Evolutionary conservation across 2,113 vertebrate species (phyloP).

Genomic region (Megatriorchis doriae): DNA sequence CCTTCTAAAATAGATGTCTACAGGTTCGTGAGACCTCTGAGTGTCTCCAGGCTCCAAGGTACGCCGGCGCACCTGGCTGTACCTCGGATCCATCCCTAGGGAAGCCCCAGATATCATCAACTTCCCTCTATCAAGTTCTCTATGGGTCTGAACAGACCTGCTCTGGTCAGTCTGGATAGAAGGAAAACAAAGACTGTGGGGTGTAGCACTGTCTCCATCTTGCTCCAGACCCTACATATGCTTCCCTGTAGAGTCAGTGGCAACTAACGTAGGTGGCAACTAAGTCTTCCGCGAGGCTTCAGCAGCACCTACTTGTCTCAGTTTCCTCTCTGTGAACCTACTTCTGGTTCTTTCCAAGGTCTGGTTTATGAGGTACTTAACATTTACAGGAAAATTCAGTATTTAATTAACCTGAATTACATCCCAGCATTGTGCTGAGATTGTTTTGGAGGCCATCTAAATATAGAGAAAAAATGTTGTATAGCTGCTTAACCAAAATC

Average conservation of each 20-base stretch:
- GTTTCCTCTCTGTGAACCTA: neutral
- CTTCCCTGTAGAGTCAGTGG: neutral
- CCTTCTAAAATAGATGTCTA: neutral
- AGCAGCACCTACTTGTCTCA: neutral
- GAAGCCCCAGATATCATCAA: neutral
- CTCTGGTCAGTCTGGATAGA: neutral
- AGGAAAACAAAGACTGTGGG: neutral
- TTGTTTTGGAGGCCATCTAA: conserved; percentile 9
- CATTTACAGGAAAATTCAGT: conserved; percentile 9
- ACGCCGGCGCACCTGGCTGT: neutral
- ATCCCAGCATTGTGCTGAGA: neutral
- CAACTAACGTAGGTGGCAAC: neutral
- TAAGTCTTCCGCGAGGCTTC: neutral
- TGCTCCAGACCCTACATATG: neutral
- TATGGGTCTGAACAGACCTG: neutral
- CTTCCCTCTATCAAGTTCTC: neutral
- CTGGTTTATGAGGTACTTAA: neutral
- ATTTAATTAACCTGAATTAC: conserved; percentile 33
- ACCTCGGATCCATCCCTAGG: neutral
- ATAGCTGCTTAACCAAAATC: neutral
- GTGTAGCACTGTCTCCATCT: neutral
- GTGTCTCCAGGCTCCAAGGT: neutral
- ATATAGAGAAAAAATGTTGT: neutral
- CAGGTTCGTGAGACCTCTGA: neutral
- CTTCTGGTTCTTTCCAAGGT: neutral